Evolutionary conservation across 2,888 invertebrate species (phyloP), one percentile per base, ranked within the genome.

Genomic region (Elysia crispata): DNA sequence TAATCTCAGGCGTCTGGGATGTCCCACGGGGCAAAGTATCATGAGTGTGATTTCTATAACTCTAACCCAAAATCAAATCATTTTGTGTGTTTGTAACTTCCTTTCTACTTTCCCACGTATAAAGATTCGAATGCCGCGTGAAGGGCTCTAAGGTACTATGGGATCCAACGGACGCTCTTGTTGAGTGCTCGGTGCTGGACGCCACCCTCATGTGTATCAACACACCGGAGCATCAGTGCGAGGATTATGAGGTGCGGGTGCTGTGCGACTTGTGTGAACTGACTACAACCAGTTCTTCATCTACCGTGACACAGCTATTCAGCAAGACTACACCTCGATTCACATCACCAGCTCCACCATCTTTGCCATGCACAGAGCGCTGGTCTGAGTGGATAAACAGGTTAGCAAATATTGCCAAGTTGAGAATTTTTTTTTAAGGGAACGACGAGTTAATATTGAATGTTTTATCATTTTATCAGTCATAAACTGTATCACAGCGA

Each of bases 131-230:
- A 50, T 81, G 81, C 54, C 54, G 81, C 25, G 76, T 50, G 0
- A 75, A 20, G 20, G 33, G 23, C 15, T 60, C 75, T 31, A 74
- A 76, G 50, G 15, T 62, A 60, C 41, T 70, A 64, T 70, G 70
- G 74, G 76, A 81, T 50, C 69, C 74, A 28, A 80, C 76, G 20
- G 75, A 70, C 62, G 67, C 54, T 13, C 57, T 76, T 76, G 86
- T 88, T 1, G 81, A 75, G 13, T 91, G 91, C 80, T 87, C 89
- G 69, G 89, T 96, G 79, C 28, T 30, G 23, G 93, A 93, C 20
- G 97, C 97, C 0, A 67, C 62, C 70, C 93, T 97, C 0, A 91
- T 94, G 6, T 97, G 97, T 89, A 92, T 91, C 77, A 92, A 90
- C 79, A 86, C 84, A 5, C 81, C 86, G 6, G 85, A 85, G 54